Evolutionary conservation across 1,140 invertebrate genomes (phyloP), one percentile per base, ranked within the genome.

Genomic region (Tetranychus urticae): DNA sequence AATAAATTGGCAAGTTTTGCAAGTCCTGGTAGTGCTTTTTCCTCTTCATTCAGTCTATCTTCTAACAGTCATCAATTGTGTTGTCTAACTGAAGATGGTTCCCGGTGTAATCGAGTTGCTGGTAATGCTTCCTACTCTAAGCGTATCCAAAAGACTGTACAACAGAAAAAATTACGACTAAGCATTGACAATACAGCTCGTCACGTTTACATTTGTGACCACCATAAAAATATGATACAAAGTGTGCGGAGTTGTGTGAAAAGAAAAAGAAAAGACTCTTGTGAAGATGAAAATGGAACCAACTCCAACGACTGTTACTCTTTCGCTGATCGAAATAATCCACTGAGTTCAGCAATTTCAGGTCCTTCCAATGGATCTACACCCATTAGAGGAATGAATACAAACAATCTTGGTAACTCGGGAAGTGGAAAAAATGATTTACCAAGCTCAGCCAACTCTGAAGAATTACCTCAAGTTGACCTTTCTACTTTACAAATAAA

Each of bases 81-180:
- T 77, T 94, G 90, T 75, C 77, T 96, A 61, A 80, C 93, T 66
- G 90, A 96, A 74, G 86, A 89, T 68, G 80, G 81, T 63, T 82
- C 85, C 61, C 77, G 88, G 61, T 97, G 92, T 75, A 77, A 79
- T 63, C 79, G 85, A 68, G 78, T 82, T 55, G 88, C 91, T 66
- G 90, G 91, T 57, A 94, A 96, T 77, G 92, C 91, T 62, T 88
- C 87, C 48, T 97, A 94, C 73, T 92, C 87, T 73, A 96, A 96
- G 71, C 79, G 89, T 65, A 90, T 97, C 67, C 88, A 94, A 73
- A 93, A 92, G 72, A 93, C 85, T 62, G 88, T 93, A n/a, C 37
- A 85, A 58, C 88, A 93, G 69, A 80, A 87, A 65, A 82, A 86
- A 69, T 79, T 96, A 1, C 88, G 88, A 71, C 80, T 96, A 13